Conservation (phyloP, 2,797 vertebrate species). For the Sardinella longiceps region DNA sequence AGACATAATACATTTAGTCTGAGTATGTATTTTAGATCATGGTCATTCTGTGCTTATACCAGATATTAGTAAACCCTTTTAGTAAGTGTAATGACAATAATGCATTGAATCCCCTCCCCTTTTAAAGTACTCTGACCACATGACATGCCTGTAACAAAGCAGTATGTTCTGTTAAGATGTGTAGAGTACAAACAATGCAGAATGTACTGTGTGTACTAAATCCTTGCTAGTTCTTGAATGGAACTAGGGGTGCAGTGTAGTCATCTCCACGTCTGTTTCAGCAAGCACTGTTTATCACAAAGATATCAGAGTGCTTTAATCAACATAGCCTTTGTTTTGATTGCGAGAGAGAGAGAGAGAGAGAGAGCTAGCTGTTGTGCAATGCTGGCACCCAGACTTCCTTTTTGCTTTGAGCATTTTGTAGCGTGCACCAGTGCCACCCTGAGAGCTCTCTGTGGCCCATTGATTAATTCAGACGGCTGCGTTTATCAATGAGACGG, state of each 20-base stretch:
- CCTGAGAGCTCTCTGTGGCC: constrained; percentile 19
- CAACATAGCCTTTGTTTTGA: not conserved
- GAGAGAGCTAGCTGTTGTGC: not conserved
- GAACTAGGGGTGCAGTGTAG: not conserved
- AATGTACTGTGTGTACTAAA: not conserved
- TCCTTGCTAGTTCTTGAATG: not conserved
- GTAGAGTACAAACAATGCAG: not conserved
- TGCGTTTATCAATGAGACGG: constrained; percentile 56
- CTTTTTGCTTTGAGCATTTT: not conserved
- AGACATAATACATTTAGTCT: not conserved
- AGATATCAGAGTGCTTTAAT: not conserved
- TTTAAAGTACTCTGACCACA: not conserved
- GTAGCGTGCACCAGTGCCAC: not conserved
- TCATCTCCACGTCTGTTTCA: not conserved
- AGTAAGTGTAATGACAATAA: not conserved
- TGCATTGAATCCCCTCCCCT: not conserved
- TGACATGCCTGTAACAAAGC: not conserved
- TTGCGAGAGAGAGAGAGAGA: not conserved
- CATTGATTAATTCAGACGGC: constrained; percentile 53
- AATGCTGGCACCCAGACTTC: not conserved
- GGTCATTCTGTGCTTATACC: not conserved
- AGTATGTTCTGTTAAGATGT: not conserved
- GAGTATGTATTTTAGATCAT: not conserved
- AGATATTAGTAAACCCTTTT: not conserved
- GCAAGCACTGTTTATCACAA: not conserved